Conservation (phyloP, 2,797 vertebrate species). For the Coccyzus lansbergi region DNA sequence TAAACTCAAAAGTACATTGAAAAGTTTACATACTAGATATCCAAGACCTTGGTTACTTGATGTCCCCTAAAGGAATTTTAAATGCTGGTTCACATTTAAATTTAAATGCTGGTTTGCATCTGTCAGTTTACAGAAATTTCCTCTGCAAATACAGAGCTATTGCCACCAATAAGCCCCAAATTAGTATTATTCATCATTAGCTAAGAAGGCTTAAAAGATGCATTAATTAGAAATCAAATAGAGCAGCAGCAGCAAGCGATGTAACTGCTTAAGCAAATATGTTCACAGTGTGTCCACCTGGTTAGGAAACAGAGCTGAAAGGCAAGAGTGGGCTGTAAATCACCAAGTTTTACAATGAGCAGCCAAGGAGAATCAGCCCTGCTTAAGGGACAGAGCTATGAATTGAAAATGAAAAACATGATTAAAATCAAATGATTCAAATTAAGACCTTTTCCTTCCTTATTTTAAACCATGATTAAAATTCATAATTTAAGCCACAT, state of each 20-base stretch:
- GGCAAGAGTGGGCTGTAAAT: neutral
- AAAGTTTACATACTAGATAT: neutral
- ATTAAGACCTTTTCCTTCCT: neutral
- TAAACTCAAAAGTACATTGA: neutral
- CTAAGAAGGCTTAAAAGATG: neutral
- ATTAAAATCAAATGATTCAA: slow-evolving; percentile 48
- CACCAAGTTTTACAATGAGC: neutral
- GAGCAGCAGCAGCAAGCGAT: neutral
- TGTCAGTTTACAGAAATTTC: neutral
- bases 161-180: neutral
- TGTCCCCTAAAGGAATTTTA: neutral
- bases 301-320: neutral
- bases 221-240: neutral
- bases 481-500: slow-evolving; percentile 38
- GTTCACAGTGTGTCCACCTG: neutral
- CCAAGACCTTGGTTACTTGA: neutral
- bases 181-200: neutral
- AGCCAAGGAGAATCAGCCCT: neutral
- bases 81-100: neutral
- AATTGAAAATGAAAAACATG: slow-evolving; percentile 43
- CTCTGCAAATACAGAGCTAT: neutral
- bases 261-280: neutral
- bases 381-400: neutral
- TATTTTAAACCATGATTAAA: slow-evolving; percentile 18
- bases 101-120: neutral